Evolutionary conservation across 1,140 invertebrate genomes (phyloP).

Genomic region (Thrips palmi): DNA sequence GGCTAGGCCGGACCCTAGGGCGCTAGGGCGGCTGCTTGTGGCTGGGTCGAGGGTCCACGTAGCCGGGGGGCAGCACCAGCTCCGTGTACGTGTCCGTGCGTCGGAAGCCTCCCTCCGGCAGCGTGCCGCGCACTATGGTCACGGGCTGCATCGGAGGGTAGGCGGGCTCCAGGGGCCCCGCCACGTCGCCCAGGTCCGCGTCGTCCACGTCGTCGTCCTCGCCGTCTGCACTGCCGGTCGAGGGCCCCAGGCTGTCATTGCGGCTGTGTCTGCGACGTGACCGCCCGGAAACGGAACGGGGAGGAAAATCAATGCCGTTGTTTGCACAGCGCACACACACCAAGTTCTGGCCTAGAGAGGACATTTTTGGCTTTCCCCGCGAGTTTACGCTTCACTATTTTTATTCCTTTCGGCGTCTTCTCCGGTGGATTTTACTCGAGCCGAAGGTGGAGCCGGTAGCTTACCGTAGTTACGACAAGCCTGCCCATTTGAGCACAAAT

Average conservation of each 20-base stretch:
- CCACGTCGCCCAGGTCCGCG: constrained; percentile 14
- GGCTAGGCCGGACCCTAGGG: too few relatives aligned
- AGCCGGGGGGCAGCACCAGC: constrained; percentile 17
- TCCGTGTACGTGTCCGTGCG: constrained; percentile 18
- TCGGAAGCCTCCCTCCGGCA: constrained; percentile 16
- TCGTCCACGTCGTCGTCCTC: constrained; percentile 3
- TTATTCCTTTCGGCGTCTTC: too few relatives aligned
- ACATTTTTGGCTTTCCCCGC: too few relatives aligned
- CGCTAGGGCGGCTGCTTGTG: too few relatives aligned
- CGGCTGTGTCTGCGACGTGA: neutral
- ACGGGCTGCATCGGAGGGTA: constrained; percentile 18
- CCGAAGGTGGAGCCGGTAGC: too few relatives aligned
- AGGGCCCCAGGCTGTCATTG: neutral
- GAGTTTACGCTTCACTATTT: too few relatives aligned
- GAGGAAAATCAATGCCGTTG: neutral
- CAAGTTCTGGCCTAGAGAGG: too few relatives aligned
- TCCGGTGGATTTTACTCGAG: too few relatives aligned
- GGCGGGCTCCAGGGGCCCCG: constrained; percentile 15
- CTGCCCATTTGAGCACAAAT: too few relatives aligned
- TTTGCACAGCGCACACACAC: too few relatives aligned
- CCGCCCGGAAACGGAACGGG: neutral
- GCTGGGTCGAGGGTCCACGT: too few relatives aligned
- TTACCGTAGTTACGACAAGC: too few relatives aligned
- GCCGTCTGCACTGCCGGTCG: neutral
- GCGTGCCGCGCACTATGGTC: constrained; percentile 16